Percentiles rank a stretch among this genome's conserved stretches.
Conservation (phyloP, 2,113 vertebrate species). For the Carassius gibelio region DNA sequence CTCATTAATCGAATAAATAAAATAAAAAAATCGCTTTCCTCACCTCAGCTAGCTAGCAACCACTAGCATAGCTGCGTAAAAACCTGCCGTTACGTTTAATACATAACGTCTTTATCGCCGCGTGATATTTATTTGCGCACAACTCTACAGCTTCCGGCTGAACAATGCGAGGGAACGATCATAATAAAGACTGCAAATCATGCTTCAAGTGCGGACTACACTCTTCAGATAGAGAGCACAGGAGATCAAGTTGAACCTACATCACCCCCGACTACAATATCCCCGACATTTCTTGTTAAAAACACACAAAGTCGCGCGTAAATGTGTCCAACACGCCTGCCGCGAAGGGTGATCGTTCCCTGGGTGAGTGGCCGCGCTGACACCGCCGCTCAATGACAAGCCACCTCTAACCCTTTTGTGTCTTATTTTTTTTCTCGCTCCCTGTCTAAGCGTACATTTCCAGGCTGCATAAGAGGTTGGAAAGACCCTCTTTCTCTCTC, state of each 20-base stretch:
- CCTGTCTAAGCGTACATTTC: slow-evolving; percentile 70
- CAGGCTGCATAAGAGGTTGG: slow-evolving; percentile 76
- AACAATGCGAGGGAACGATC: slow-evolving; percentile 32
- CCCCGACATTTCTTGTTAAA: slow-evolving; percentile 32
- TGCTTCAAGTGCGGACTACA: slow-evolving; percentile 49
- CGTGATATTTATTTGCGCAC: slow-evolving; percentile 40
- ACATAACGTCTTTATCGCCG: slow-evolving; percentile 57
- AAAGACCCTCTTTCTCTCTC: slow-evolving; percentile 85
- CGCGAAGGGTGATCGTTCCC: slow-evolving; percentile 30
- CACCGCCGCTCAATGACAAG: slow-evolving; percentile 82
- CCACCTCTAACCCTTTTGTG: slow-evolving; percentile 88
- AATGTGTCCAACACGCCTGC: not conserved
- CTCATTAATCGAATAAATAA: slow-evolving; percentile 2
- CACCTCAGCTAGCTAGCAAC: slow-evolving; percentile 67
- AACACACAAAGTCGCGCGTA: slow-evolving; percentile 11
- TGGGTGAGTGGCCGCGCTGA: slow-evolving; percentile 61
- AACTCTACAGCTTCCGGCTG: slow-evolving; percentile 38
- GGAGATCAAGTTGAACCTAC: slow-evolving; percentile 68
- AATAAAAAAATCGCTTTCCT: slow-evolving; percentile 2
- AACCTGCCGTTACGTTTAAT: slow-evolving; percentile 57
- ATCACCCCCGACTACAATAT: slow-evolving; percentile 57
- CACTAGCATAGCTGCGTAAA: slow-evolving; percentile 74
- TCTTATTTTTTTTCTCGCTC: slow-evolving; percentile 67
- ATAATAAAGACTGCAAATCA: slow-evolving; percentile 33
- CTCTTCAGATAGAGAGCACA: slow-evolving; percentile 44